Evolutionary conservation across 2,797 vertebrate species (phyloP), one percentile per base, ranked within the genome.

Genomic region (Gymnodraco acuticeps): DNA sequence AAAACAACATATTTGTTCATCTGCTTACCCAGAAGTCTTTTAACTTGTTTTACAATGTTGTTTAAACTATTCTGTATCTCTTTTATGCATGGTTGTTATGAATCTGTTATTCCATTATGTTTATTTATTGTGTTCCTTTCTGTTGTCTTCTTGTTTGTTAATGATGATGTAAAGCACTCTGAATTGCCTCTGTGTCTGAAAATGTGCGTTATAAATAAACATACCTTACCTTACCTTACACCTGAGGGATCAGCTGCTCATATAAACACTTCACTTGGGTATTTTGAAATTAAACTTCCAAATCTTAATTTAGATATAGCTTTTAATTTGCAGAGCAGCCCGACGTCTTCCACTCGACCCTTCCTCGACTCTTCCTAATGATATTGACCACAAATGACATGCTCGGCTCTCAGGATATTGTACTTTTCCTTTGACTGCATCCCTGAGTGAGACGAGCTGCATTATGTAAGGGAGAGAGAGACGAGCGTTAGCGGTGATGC

Each of bases 381-480:
- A 91, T 56, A 75, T 81, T 90, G 89, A 92, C 64, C 66, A 70
- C 33, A 48, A 48, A 78, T 79, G 92, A 90, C 88, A 60, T 51
- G 50, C 62, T 11, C 76, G n/a, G 75, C 87, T 87, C 78, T 88
- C 74, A 80, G 77, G 82, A 87, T 87, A 87, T 77, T 86, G 78
- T 84, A 69, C 81, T 81, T 65, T 75, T 83, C 73, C 55, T 85
- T 66, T 56, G 75, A 80, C 75, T 81, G 80, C 81, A 72, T 87
- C 67, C 10, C 31, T 73, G 86, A 89, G 64, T 47, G 78, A 79
- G 84, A 73, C 17, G 31, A 58, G 63, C 75, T 82, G 77, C 78
- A 89, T 92, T 87, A 92, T 87, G 74, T 78, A 87, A 83, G 70
- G 60, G 72, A 77, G 81, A 70, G 81, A 70, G 66, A 82, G 80